Conservation (phyloP, 1,140 invertebrate species). For the Pseudomyrmex cubaensis region DNA sequence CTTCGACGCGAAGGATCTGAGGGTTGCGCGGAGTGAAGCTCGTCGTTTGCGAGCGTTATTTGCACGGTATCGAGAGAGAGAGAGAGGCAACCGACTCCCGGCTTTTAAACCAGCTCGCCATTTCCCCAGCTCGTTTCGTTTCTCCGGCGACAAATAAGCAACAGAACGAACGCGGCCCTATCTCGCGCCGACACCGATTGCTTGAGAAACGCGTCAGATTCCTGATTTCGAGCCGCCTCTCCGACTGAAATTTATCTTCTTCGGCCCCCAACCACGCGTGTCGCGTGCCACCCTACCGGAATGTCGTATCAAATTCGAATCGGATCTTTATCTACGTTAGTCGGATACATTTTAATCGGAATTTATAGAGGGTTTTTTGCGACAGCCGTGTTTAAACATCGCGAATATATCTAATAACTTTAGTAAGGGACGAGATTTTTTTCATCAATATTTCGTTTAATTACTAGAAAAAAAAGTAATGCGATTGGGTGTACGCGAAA, state of each 20-base stretch:
- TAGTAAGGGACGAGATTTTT: not conserved
- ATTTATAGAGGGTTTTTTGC: not conserved
- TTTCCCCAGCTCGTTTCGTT: conserved; percentile 73
- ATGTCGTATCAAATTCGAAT: conserved; percentile 70
- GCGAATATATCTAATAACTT: conserved; percentile 29
- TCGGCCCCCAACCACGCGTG: conserved; percentile 49
- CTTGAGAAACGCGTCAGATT: conserved; percentile 67
- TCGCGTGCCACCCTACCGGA: conserved; percentile 6
- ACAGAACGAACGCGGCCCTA: conserved; percentile 70
- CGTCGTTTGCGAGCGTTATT: conserved; percentile 70
- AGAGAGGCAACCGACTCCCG: not conserved
- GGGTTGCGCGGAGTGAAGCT: conserved; percentile 44
- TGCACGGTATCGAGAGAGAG: conserved; percentile 68
- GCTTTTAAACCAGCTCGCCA: conserved; percentile 56
- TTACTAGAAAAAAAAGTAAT: not conserved
- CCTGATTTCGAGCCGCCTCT: conserved; percentile 63
- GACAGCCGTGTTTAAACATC: conserved; percentile 31
- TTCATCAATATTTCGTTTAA: conserved; percentile 12
- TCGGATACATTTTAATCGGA: conserved; percentile 61
- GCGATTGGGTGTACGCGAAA: not conserved
- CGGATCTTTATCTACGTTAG: conserved; percentile 56
- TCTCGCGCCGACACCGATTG: conserved; percentile 66
- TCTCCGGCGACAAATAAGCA: conserved; percentile 75
- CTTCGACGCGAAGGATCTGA: conserved; percentile 44
- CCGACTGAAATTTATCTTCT: conserved; percentile 72